Base-by-base conservation (phyloP, 1,140 invertebrate genomes). In the Matsumurasca onukii region DNA sequence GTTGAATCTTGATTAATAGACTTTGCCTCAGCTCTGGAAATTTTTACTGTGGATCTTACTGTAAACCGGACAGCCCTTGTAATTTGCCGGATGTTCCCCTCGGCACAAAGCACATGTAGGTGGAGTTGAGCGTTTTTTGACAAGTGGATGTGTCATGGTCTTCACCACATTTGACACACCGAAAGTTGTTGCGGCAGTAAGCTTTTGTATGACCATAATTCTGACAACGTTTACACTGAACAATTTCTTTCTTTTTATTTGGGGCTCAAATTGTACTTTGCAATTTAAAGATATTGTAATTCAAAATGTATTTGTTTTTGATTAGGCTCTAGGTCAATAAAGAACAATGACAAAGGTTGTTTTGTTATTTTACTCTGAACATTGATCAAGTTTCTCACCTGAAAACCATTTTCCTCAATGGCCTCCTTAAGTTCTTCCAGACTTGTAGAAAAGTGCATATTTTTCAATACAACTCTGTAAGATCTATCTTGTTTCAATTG, bases 61-160 rank as follows among this genome's bases (percentile, higher is more conserved):
- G 49, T 51, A 51, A 9, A 51, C 49, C 5, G 49, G 49, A 20
- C 49, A 51, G 24, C 49, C 49, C 49, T 51, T 51, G 49, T 51
- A 51, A 20, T 51, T 51, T 5, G 49, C 49, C 5, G 49, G 5
- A n/a, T 51, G 49, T 5, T 51, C 24, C 24, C 49, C 49, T 5
- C 17, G 3, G 49, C 49, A 51, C 49, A n/a, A n/a, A n/a, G 24
- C n/a, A 51, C 49, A 51, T 17, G 34, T 20, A 3, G 49, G 49
- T 3, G n/a, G n/a, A 17, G n/a, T 22, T 20, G 3, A 20, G 49
- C 3, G 5, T 22, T n/a, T 51, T 51, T 9, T 17, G 5, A 51
- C 49, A 51, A 51, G n/a, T 3, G 3, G 5, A 20, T 20, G 49
- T 51, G 5, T 51, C 49, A 51, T 51, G 49, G 24, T 20, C 24